Conservation (phyloP, 2,888 invertebrate species). For the Cecidostiba fungosa region DNA sequence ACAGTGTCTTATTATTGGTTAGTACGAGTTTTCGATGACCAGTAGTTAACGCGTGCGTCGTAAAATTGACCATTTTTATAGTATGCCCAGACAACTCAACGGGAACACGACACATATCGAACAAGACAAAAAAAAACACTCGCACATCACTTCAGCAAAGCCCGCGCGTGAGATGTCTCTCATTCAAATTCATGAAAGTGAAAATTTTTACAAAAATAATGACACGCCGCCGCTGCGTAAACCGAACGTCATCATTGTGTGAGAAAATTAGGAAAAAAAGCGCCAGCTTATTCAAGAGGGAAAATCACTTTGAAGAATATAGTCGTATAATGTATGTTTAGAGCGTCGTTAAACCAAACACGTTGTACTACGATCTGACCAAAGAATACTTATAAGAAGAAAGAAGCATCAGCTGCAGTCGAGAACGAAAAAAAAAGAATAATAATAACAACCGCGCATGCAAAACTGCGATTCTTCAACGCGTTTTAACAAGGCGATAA, state of each 20-base stretch:
- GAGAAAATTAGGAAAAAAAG: background rate
- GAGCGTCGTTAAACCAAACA: slow-evolving; percentile 15
- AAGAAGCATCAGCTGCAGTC: background rate
- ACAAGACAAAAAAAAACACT: background rate
- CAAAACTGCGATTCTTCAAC: background rate
- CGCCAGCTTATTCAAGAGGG: background rate
- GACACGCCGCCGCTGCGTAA: background rate
- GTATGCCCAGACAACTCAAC: too few relatives aligned
- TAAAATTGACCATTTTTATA: too few relatives aligned
- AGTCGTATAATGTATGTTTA: slow-evolving; percentile 19
- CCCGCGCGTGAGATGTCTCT: background rate
- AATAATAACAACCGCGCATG: too few relatives aligned
- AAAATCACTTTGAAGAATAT: slow-evolving; percentile 1
- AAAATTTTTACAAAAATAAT: background rate
- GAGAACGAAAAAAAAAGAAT: background rate
- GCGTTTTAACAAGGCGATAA: slow-evolving; percentile 25
- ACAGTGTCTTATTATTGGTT: too few relatives aligned
- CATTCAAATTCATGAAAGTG: background rate
- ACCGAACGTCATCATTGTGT: background rate
- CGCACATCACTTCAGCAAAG: background rate
- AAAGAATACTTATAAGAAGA: background rate
- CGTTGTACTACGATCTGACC: background rate
- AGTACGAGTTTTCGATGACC: too few relatives aligned
- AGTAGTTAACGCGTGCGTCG: too few relatives aligned
- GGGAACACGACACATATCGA: background rate